Conservation (phyloP, 2,888 invertebrate genomes). For the Plebejus argus region DNA sequence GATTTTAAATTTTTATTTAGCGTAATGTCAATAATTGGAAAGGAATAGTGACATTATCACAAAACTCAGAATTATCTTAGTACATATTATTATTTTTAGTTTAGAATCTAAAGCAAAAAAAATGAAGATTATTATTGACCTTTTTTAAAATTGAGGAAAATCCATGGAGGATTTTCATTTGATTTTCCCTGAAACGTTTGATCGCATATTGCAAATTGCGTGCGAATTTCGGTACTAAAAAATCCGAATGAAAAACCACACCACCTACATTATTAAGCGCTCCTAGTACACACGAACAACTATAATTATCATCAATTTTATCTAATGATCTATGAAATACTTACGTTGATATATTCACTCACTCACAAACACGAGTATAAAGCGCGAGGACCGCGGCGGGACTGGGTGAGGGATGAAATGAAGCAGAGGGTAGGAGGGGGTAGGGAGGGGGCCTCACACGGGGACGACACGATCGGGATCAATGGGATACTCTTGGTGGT, state of each 20-base stretch:
- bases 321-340: background rate
- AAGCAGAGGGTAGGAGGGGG: background rate
- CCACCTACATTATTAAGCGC: background rate
- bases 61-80: too few relatives aligned
- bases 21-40: too few relatives aligned
- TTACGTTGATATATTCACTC: background rate
- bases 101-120: too few relatives aligned
- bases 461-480: slow-evolving; percentile 11
- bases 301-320: background rate
- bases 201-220: background rate
- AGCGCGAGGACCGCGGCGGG: slow-evolving; percentile 2
- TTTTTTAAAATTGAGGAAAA: background rate
- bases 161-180: background rate
- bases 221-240: background rate
- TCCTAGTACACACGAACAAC: background rate
- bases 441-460: background rate
- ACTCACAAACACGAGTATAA: background rate
- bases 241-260: background rate
- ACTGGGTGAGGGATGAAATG: background rate
- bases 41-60: too few relatives aligned
- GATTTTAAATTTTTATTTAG: too few relatives aligned
- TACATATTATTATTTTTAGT: too few relatives aligned
- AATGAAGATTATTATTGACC: background rate
- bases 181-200: background rate
- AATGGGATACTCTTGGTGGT: background rate